A percentile compares a stretch with the other conserved stretches of the same genome.
These are phyloP conservation scores for Leptodactylus fuscus DNA, from an alignment of 2,113 vertebrate genomes.

Conservation along the genomic window DNA sequence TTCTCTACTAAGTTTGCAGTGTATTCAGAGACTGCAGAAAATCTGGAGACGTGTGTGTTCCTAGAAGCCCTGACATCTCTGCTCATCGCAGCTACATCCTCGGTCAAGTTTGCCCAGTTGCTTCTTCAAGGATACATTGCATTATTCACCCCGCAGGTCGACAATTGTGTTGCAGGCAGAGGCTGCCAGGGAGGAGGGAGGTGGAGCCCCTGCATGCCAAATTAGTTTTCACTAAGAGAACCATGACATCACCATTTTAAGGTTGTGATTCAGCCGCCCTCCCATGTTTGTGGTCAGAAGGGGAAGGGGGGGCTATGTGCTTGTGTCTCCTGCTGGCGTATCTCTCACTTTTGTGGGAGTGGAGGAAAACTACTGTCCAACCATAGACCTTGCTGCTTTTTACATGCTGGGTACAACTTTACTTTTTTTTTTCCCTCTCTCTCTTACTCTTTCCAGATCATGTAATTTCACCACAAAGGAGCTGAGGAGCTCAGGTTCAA, in stretches of 20 bases:
- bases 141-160: constrained; percentile 46
- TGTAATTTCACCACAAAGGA: constrained; percentile 78
- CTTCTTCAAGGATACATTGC: not conserved
- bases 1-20: too few relatives aligned
- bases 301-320: constrained; percentile 69
- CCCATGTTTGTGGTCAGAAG: constrained; percentile 76
- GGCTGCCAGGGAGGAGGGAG: constrained; percentile 57
- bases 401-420: constrained; percentile 68
- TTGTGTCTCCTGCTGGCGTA: constrained; percentile 75
- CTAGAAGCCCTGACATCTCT: not conserved
- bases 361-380: constrained; percentile 72
- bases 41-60: too few relatives aligned
- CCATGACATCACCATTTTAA: constrained; percentile 73
- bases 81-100: not conserved
- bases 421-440: constrained; percentile 33
- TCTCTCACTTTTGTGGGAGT: constrained; percentile 80
- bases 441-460: constrained; percentile 69
- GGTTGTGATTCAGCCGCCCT: constrained; percentile 69
- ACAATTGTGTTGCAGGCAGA: constrained; percentile 21
- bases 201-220: constrained; percentile 62
- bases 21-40: too few relatives aligned
- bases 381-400: constrained; percentile 72
- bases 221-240: constrained; percentile 70
- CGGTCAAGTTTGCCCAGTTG: not conserved
- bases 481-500: constrained; percentile 69